These are phyloP conservation scores for Chloroceryle aenea DNA, from an alignment of 2,113 vertebrate genomes.

Conservation along the genomic window DNA sequence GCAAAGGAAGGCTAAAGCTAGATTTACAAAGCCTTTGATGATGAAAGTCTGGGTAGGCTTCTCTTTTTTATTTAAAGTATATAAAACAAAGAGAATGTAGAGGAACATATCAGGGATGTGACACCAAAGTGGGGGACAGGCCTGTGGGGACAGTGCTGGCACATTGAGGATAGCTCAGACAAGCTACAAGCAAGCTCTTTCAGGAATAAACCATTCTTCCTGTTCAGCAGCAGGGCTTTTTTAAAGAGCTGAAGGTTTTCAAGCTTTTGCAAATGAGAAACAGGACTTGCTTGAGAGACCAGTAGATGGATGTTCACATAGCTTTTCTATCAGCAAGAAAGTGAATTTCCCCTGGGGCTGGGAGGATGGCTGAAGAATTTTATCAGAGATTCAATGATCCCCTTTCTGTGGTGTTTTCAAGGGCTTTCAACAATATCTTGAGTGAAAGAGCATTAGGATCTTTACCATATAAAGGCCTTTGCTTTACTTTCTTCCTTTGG, in stretches of 20 bases:
- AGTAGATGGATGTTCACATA: not conserved
- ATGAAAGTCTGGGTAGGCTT: not conserved
- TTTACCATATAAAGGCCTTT: not conserved
- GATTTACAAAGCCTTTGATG: not conserved
- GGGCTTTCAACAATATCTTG: not conserved
- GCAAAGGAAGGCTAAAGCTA: not conserved
- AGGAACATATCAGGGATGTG: not conserved
- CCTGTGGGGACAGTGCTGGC: not conserved
- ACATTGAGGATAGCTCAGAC: not conserved
- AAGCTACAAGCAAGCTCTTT: not conserved
- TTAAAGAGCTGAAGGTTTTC: not conserved
- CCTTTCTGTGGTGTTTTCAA: not conserved
- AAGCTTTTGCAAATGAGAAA: not conserved
- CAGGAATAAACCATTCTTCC: not conserved
- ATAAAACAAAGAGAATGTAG: not conserved
- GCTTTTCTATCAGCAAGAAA: not conserved
- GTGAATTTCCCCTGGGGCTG: not conserved
- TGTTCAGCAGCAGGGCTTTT: not conserved
- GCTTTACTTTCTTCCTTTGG: not conserved
- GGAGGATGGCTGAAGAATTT: not conserved
- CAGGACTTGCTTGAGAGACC: not conserved
- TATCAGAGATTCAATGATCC: not conserved
- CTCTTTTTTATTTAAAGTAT: not conserved
- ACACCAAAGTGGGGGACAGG: not conserved
- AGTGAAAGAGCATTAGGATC: not conserved